phyloP scores from a whole-genome alignment of 2,113 vertebrate species.

The Melanocharis versteri region DNA sequence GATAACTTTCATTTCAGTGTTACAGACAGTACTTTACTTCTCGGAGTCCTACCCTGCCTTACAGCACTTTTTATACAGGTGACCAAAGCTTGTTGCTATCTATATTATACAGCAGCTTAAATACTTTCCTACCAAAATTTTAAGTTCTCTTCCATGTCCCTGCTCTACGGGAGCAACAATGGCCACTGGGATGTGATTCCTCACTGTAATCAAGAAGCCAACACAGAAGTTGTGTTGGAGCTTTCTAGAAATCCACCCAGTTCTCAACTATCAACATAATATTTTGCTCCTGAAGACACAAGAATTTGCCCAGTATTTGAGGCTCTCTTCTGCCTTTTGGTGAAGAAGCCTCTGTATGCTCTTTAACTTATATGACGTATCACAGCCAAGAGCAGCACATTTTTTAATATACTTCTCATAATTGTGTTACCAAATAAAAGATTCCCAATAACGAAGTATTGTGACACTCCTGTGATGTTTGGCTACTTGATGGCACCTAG shows the following conservation, averaged over 20 bases:
- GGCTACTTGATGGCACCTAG: background rate
- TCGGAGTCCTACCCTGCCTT: background rate
- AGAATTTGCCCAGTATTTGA: background rate
- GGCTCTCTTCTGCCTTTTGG: background rate
- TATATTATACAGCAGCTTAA: background rate
- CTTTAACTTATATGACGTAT: background rate
- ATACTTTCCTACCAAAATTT: background rate
- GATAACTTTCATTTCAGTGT: background rate
- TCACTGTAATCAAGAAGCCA: background rate
- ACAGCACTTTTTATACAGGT: background rate
- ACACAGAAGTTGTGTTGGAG: background rate
- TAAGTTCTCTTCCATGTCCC: background rate
- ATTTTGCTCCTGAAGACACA: background rate
- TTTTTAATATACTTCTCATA: background rate
- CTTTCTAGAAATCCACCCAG: background rate
- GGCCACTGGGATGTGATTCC: background rate
- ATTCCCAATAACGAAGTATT: background rate
- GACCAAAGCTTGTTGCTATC: background rate
- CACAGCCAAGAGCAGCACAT: background rate
- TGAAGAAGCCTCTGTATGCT: background rate
- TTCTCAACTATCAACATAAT: background rate
- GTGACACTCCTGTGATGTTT: background rate
- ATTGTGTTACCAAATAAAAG: fast-evolving
- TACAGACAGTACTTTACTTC: background rate
- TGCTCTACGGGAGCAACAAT: background rate